Conservation (phyloP, 30 jellyfish, hydroid and myxozoan species). For the Hydractinia echinata region DNA sequence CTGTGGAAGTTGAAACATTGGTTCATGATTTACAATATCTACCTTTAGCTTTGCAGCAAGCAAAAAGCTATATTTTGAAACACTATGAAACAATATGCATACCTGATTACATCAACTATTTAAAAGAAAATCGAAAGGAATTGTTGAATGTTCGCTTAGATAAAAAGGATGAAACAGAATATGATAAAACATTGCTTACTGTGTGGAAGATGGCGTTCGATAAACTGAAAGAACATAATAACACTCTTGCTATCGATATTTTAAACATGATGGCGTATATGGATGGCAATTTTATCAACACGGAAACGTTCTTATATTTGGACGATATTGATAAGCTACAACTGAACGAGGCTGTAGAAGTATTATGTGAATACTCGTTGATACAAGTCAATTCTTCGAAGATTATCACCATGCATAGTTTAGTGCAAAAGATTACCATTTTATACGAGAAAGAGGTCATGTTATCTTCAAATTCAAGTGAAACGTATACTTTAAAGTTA, state of each 20-base stretch:
- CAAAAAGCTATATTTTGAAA: constrained; percentile 43
- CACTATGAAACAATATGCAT: not conserved
- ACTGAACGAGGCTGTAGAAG: not conserved
- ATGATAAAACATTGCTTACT: constrained; percentile 7
- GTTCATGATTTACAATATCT: constrained; percentile 41
- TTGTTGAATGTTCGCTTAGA: constrained; percentile 15
- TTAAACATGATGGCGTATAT: constrained; percentile 2
- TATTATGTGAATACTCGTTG: constrained; percentile 5
- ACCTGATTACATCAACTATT: constrained; percentile 27
- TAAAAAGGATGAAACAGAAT: constrained; percentile 2
- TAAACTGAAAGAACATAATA: constrained; percentile 19
- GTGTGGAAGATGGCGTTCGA: constrained; percentile 57
- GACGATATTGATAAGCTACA: not conserved
- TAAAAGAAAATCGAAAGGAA: constrained; percentile 20
- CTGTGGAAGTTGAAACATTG: constrained; percentile 29
- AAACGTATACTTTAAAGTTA: too few species aligned
- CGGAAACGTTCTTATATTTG: not conserved
- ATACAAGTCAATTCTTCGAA: not conserved
- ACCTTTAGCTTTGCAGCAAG: constrained; percentile 62
- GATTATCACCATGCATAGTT: not conserved
- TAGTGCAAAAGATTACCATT: constrained; percentile 11
- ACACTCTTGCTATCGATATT: constrained; percentile 1
- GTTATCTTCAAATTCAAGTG: too few species aligned
- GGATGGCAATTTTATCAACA: constrained; percentile 5
- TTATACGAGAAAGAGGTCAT: too few species aligned